Evolutionary conservation across 1,140 invertebrate genomes (phyloP).

Genomic region (Drosophila paulistorum): DNA sequence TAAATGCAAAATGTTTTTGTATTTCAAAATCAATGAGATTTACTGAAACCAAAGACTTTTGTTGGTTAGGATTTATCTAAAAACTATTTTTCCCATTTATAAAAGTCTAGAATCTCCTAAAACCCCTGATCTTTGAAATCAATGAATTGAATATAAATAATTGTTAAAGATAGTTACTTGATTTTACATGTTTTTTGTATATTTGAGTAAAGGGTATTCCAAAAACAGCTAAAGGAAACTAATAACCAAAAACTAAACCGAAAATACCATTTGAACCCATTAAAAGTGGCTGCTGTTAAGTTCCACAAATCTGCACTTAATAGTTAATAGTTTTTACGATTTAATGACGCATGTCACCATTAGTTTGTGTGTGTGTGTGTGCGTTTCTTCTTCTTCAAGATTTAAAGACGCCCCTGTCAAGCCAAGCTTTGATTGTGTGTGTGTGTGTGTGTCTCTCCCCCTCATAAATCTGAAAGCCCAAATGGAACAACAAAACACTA

Average conservation of each 20-base stretch:
- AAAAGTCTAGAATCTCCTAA: too few species aligned
- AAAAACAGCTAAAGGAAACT: slow-evolving; percentile 56
- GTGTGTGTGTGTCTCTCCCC: slow-evolving; percentile 33
- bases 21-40: too few species aligned
- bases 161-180: too few species aligned
- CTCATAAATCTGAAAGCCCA: slow-evolving; percentile 22
- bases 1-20: too few species aligned
- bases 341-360: slow-evolving; percentile 10
- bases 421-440: slow-evolving; percentile 12
- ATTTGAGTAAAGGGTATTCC: slow-evolving; percentile 24
- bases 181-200: too few species aligned
- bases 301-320: slow-evolving; percentile 42
- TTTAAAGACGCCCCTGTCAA: slow-evolving; percentile 34
- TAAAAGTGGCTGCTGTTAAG: slow-evolving; percentile 37
- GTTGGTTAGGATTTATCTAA: too few species aligned
- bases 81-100: too few species aligned
- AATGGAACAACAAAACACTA: slow-evolving; percentile 23
- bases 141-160: too few species aligned
- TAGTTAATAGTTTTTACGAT: slow-evolving; percentile 41
- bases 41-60: too few species aligned
- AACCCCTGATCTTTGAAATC: too few species aligned
- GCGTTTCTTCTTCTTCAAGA: slow-evolving; percentile 28
- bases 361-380: slow-evolving; percentile 18
- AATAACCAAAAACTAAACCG: slow-evolving; percentile 39
- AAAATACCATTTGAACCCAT: slow-evolving; percentile 49